These are phyloP conservation scores for Lepidurus couesii DNA, from an alignment of 1,140 invertebrate genomes.

Conservation along the genomic window DNA sequence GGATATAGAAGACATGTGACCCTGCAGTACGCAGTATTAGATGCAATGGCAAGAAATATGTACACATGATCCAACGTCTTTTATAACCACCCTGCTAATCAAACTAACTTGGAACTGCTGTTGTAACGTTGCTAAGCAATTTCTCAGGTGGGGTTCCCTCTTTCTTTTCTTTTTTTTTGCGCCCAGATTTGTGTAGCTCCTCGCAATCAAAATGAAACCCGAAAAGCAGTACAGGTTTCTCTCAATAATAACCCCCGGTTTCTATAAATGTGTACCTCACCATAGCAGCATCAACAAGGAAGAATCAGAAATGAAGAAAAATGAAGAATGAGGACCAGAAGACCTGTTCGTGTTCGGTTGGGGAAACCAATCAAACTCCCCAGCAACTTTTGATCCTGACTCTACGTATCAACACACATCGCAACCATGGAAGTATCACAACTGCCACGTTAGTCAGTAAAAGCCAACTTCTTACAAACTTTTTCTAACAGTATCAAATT, in stretches of 20 bases:
- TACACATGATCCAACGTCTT: not conserved
- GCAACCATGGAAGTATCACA: too few relatives aligned
- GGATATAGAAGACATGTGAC: not conserved
- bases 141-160: not conserved
- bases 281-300: not conserved
- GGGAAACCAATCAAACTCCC: not conserved
- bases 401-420: not conserved
- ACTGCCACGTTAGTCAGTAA: not conserved
- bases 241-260: not conserved
- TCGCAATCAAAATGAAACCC: slow-evolving; percentile 1
- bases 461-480: not conserved
- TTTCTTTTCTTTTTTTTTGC: not conserved
- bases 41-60: not conserved
- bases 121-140: not conserved
- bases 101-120: not conserved
- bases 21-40: not conserved
- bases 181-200: not conserved
- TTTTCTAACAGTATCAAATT: not conserved
- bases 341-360: not conserved
- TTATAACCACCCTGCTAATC: not conserved
- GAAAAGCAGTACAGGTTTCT: not conserved
- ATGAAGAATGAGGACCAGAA: not conserved
- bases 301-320: not conserved
- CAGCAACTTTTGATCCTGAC: not conserved
- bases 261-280: not conserved